Evolutionary conservation across 2,113 vertebrate species (phyloP), one percentile per base, ranked within the genome.

Genomic region (Pavo muticus): DNA sequence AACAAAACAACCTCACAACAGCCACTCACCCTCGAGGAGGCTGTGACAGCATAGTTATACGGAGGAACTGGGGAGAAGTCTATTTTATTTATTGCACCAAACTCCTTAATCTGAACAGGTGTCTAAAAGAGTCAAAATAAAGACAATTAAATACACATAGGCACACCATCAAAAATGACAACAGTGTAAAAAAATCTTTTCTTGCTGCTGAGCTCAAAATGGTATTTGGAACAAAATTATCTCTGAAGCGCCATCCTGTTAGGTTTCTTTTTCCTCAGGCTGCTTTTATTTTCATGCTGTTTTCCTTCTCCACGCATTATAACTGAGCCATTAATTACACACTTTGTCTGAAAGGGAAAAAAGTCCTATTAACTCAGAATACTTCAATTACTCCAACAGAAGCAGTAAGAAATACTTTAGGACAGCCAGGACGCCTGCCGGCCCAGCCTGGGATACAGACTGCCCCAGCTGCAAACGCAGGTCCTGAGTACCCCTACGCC

Each of bases 31-130:
- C 99, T 98, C 27, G 99, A 99, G 48, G 99, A 99, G 8, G 99
- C 99, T 24, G 99, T 99, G 68, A 99, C 99, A 8, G 99, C 99
- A 75, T 99, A 99, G 95, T 99, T 99, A 89, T 99, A 96, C 0
- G 99, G 99, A 32, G 98, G 94, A 79, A 98, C 91, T 0, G 98
- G 98, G 71, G 99, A 99, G 95, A 99, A 99, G 94, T 99, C 98
- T 11, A 99, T 98, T 95, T 98, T 98, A 72, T 98, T 98, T 70
- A 99, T 65, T 1, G 99, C 98, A 67, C 99, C 99, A 88, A 99
- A 99, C 50, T 99, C 99, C 97, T 99, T 99, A 82, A 99, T 99
- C 96, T 99, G 99, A 84, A 99, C 97, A 30, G 99, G 98, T 37
- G 98, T 97, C 99, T 99, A 37, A 87, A 97, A 59, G 37, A 87